Percentiles rank a stretch among this genome's conserved stretches.
Evolutionary conservation across 2,888 invertebrate species (phyloP).

Genomic region (Ernsta delagoae): DNA sequence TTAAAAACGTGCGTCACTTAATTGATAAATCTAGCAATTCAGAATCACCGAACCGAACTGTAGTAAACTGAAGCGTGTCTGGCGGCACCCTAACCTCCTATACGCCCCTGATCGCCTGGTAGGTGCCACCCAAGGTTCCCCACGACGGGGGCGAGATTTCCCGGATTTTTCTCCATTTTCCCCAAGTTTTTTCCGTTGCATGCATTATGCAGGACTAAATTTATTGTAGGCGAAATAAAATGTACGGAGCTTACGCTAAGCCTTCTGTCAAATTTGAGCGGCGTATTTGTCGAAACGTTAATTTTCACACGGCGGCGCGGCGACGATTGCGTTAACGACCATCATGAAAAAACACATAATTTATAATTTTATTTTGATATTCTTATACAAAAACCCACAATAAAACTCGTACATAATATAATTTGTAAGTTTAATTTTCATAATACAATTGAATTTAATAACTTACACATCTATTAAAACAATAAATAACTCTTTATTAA

Average conservation of each 20-base stretch:
- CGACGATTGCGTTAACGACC: too few relatives aligned
- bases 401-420: too few relatives aligned
- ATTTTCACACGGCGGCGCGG: background rate
- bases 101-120: conserved; percentile 62
- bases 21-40: conserved; percentile 5
- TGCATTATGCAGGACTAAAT: conserved; percentile 79
- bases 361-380: too few relatives aligned
- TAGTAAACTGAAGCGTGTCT: conserved; percentile 10
- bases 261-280: conserved; percentile 22
- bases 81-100: conserved; percentile 53
- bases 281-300: conserved; percentile 1
- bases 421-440: too few relatives aligned
- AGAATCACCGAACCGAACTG: conserved; percentile 15
- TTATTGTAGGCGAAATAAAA: conserved; percentile 76
- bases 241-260: conserved; percentile 39
- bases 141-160: conserved; percentile 65
- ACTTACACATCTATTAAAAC: too few relatives aligned
- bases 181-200: conserved; percentile 61
- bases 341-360: too few relatives aligned
- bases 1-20: conserved; percentile 10
- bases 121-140: conserved; percentile 73
- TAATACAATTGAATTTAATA: too few relatives aligned
- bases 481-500: background rate
- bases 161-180: conserved; percentile 71
- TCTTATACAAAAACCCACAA: too few relatives aligned